phyloP scores from a whole-genome alignment of 2,113 vertebrate genomes.

The Artemisiospiza belli region DNA sequence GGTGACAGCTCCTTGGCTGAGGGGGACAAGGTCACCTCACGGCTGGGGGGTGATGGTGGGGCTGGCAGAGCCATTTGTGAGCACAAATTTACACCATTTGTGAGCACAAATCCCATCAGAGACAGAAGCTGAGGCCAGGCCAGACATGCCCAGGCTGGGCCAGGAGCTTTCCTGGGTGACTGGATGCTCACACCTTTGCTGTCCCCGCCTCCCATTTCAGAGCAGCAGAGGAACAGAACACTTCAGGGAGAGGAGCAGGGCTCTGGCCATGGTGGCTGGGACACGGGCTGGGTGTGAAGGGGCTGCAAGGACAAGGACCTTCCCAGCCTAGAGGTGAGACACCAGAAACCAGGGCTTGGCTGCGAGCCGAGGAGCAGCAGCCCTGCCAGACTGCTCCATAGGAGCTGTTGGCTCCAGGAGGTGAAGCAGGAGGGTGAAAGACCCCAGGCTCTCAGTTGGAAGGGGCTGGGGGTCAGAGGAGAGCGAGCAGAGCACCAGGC shows the following conservation, averaged over 20 bases:
- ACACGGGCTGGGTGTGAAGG: neutral
- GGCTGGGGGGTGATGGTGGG: rapidly evolving
- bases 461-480: neutral
- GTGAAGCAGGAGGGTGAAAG: neutral
- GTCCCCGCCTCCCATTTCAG: neutral
- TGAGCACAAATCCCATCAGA: rapidly evolving
- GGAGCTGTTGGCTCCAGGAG: neutral
- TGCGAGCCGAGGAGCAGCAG: neutral
- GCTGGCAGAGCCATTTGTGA: rapidly evolving
- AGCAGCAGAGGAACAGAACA: neutral
- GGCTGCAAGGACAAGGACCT: neutral
- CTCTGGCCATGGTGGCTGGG: neutral
- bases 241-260: rapidly evolving
- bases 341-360: rapidly evolving
- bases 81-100: too few species aligned
- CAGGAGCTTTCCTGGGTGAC: too few species aligned
- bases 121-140: neutral
- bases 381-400: neutral
- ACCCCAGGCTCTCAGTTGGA: rapidly evolving
- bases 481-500: neutral
- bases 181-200: neutral
- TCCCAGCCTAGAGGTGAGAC: neutral
- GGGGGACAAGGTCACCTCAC: rapidly evolving
- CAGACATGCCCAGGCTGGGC: rapidly evolving
- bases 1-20: neutral